Conservation (phyloP, 1,140 invertebrate species). For the Drosophila malerkotliana region DNA sequence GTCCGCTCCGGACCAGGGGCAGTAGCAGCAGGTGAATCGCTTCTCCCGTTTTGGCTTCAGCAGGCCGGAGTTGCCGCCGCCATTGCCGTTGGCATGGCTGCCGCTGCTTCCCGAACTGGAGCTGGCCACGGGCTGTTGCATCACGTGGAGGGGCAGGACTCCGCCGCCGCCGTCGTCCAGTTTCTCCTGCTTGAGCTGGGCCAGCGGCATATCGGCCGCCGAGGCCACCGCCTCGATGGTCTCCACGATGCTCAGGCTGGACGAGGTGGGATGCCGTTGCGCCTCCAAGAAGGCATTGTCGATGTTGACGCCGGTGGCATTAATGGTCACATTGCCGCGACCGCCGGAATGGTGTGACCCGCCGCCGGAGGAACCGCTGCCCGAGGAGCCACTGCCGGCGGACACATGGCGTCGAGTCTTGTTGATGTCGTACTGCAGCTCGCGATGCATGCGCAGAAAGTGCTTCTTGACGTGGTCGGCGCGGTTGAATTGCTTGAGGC, state of each 20-base stretch:
- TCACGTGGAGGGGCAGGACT: constrained; percentile 62
- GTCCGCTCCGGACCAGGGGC: constrained; percentile 95
- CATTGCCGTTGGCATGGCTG: constrained; percentile 33
- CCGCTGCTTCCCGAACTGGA: constrained; percentile 66
- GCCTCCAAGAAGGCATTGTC: constrained; percentile 81
- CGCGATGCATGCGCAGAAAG: constrained; percentile 94
- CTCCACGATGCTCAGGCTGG: constrained; percentile 81
- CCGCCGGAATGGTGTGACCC: constrained; percentile 66
- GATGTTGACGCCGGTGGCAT: constrained; percentile 72
- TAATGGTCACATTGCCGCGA: constrained; percentile 77
- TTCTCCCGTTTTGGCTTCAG: constrained; percentile 85
- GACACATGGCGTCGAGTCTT: constrained; percentile 86
- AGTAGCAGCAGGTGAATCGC: constrained; percentile 93
- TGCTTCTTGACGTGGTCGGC: constrained; percentile 98
- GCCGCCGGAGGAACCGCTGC: constrained; percentile 34
- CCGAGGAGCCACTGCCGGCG: constrained; percentile 32
- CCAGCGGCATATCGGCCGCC: constrained; percentile 71
- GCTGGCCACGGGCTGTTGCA: constrained; percentile 68
- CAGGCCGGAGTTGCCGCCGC: constrained; percentile 54
- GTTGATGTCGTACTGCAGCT: constrained; percentile 93
- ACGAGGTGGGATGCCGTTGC: constrained; percentile 81
- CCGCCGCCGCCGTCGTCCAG: constrained; percentile 65
- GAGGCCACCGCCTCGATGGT: constrained; percentile 82
- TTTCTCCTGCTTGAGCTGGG: constrained; percentile 82
- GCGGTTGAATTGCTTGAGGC: constrained; percentile 95